A percentile compares a stretch with the other conserved stretches of the same genome.
phyloP scores from a whole-genome alignment of 2,888 invertebrate genomes.

The Formica aserva region DNA sequence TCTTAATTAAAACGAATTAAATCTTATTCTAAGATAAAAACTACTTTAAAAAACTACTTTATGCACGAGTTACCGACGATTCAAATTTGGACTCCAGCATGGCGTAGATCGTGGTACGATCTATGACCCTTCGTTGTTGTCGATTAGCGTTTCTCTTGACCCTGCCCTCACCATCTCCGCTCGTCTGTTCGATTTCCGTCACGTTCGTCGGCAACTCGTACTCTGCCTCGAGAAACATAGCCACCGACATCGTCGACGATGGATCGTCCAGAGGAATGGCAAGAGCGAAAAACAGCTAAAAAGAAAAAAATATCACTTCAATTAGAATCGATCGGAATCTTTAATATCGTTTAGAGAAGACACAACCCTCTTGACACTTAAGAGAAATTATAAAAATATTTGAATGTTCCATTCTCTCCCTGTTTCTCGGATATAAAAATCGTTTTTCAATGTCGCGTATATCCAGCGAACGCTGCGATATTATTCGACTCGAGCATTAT shows the following conservation, averaged over 20 bases:
- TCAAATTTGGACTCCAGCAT: constrained; percentile 80
- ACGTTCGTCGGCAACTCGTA: constrained; percentile 88
- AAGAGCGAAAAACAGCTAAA: constrained; percentile 90
- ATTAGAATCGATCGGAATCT: not conserved
- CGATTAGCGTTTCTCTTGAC: constrained; percentile 1
- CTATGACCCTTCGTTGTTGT: constrained; percentile 60
- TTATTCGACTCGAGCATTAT: constrained; percentile 41
- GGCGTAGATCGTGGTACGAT: constrained; percentile 75
- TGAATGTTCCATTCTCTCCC: not conserved
- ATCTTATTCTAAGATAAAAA: not conserved
- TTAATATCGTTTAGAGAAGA: not conserved
- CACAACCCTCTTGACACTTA: not conserved
- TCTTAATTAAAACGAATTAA: no score
- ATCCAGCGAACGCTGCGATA: constrained; percentile 3
- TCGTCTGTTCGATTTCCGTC: constrained; percentile 38
- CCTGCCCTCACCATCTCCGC: not conserved
- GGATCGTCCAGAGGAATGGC: constrained; percentile 90
- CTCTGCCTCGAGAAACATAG: constrained; percentile 91
- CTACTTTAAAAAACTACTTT: not conserved
- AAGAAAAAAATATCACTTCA: not conserved
- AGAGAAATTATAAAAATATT: not conserved
- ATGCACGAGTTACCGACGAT: constrained; percentile 73
- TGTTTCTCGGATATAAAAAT: not conserved
- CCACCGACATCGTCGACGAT: constrained; percentile 88
- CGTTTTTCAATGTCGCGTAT: constrained; percentile 19